Conservation (phyloP, 2,797 vertebrate genomes). For the Macropodus opercularis region DNA sequence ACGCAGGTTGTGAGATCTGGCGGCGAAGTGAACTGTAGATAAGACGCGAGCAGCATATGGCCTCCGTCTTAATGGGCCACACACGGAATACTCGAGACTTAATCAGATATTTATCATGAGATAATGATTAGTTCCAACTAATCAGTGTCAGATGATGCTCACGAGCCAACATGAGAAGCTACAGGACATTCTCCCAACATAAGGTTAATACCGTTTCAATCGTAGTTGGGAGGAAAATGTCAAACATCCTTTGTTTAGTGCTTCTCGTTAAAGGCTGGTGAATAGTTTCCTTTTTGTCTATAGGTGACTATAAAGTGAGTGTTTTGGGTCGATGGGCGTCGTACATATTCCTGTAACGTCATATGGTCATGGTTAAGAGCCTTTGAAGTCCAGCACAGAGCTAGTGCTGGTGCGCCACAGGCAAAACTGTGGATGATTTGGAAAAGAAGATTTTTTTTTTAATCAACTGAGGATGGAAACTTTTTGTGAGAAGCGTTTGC, state of each 20-base stretch:
- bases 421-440: background rate
- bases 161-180: constrained; percentile 14
- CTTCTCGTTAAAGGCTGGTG: background rate
- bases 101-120: constrained; percentile 59
- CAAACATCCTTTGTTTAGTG: background rate
- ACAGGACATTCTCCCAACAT: no score
- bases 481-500: background rate
- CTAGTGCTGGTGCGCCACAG: background rate
- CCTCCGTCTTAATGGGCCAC: constrained; percentile 24
- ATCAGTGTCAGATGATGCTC: constrained; percentile 61
- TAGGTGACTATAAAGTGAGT: no score
- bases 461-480: background rate
- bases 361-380: background rate
- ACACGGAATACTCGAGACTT: constrained; percentile 38
- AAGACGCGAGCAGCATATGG: constrained; percentile 19
- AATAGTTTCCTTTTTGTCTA: no score
- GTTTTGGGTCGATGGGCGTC: no score
- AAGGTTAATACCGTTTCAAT: background rate
- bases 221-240: background rate
- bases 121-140: constrained; percentile 48
- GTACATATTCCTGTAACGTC: background rate
- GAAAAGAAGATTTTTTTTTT: background rate
- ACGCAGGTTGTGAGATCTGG: constrained; percentile 28
- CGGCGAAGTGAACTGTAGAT: constrained; percentile 12
- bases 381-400: background rate